Percentiles rank a stretch among this genome's conserved stretches.
These are phyloP conservation scores for Aphaenogaster rudis DNA, from an alignment of 1,140 invertebrate genomes.

Conservation along the genomic window DNA sequence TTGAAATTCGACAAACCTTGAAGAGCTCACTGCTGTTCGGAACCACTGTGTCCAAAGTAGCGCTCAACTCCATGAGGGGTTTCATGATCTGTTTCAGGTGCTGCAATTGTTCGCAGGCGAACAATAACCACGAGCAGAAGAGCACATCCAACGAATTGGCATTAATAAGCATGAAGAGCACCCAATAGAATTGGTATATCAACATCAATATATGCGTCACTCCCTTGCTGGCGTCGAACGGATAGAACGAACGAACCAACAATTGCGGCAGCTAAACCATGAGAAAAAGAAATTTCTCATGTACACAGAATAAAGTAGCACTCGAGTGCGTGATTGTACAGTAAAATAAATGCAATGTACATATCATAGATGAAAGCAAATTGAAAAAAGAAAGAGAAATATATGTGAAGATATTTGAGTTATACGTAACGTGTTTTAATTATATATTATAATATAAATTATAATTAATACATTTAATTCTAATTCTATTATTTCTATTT, in stretches of 20 bases:
- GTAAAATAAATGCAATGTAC: background rate
- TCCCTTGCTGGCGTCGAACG: conserved; percentile 91
- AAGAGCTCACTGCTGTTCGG: conserved; percentile 93
- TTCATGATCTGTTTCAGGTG: conserved; percentile 95
- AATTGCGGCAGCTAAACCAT: conserved; percentile 89
- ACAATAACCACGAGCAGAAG: conserved; percentile 94
- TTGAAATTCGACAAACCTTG: conserved; percentile 77
- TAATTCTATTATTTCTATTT: background rate
- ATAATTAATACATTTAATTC: background rate
- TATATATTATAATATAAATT: background rate
- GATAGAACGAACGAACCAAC: conserved; percentile 92
- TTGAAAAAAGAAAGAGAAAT: background rate
- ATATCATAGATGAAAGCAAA: background rate
- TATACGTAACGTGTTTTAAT: background rate
- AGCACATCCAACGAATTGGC: conserved; percentile 92
- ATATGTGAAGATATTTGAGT: background rate
- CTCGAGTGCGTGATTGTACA: background rate
- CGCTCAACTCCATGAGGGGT: conserved; percentile 93
- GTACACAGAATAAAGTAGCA: background rate
- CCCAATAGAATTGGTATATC: conserved; percentile 92
- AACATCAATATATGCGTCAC: conserved; percentile 90
- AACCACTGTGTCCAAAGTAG: conserved; percentile 92
- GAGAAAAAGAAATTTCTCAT: background rate
- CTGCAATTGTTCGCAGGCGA: conserved; percentile 93
- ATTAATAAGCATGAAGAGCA: conserved; percentile 90